Conservation (phyloP, 2,797 vertebrate species). For the Rhinoraja longicauda region DNA sequence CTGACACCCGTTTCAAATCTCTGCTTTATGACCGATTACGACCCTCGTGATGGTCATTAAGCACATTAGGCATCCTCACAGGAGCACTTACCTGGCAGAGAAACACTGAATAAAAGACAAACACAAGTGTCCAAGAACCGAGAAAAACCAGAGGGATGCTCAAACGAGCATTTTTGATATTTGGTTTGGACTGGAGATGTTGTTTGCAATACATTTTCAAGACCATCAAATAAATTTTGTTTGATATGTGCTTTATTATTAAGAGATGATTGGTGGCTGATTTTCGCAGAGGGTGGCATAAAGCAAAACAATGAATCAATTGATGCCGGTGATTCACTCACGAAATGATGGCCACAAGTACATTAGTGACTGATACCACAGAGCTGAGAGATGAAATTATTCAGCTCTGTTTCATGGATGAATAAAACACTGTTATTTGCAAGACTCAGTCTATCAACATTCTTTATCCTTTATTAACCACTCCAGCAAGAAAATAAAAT, state of each 20-base stretch:
- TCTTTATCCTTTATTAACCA: neutral
- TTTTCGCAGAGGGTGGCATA: neutral
- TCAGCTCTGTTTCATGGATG: neutral
- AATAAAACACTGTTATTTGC: neutral
- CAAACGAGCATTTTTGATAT: neutral
- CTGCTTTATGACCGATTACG: neutral
- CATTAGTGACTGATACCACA: neutral
- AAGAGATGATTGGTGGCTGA: neutral
- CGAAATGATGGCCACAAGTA: neutral
- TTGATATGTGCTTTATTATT: neutral
- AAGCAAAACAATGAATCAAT: neutral
- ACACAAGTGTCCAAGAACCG: neutral
- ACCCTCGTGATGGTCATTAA: neutral
- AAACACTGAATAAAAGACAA: neutral
- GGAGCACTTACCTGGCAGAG: neutral
- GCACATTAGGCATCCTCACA: neutral
- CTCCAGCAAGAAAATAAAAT: neutral
- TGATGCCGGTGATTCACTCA: neutral
- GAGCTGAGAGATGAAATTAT: neutral
- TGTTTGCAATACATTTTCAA: neutral
- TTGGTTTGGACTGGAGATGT: neutral
- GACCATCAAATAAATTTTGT: neutral
- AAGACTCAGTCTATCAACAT: neutral
- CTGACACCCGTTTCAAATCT: neutral
- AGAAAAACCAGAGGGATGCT: neutral